These are phyloP conservation scores for Eleutherodactylus coqui DNA, from an alignment of 2,797 vertebrate genomes.

Conservation along the genomic window DNA sequence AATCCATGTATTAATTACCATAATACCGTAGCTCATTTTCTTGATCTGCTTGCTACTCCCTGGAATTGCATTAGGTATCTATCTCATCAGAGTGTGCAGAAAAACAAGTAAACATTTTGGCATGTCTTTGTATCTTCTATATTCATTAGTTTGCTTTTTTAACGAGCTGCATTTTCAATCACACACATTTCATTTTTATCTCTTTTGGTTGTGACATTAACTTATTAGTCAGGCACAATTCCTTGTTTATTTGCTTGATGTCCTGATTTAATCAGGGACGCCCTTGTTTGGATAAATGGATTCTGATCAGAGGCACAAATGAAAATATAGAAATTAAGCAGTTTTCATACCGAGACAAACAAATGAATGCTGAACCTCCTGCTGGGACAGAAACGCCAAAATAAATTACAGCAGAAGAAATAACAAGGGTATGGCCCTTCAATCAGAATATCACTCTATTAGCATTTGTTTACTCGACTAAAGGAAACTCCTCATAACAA, in stretches of 20 bases:
- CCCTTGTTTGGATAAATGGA: conserved; percentile 55
- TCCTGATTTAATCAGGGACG: conserved; percentile 59
- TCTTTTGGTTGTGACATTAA: conserved; percentile 56
- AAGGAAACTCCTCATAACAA: neutral
- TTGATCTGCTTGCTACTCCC: conserved; percentile 3
- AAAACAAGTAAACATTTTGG: conserved; percentile 48
- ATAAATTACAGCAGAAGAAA: conserved; percentile 39
- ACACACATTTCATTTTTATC: conserved; percentile 60
- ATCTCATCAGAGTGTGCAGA: conserved; percentile 44
- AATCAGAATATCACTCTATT: neutral
- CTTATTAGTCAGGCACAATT: conserved; percentile 60
- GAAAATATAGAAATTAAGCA: conserved; percentile 30
- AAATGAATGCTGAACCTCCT: conserved; percentile 53
- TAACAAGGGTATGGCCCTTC: conserved; percentile 14
- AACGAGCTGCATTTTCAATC: conserved; percentile 50
- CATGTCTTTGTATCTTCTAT: conserved; percentile 49
- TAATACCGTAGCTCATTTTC: conserved; percentile 9
- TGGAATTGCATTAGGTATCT: conserved; percentile 41
- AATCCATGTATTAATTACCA: conserved; percentile 32
- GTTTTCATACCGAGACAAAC: conserved; percentile 44
- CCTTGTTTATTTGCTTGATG: conserved; percentile 58
- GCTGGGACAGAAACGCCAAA: conserved; percentile 43
- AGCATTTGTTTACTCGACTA: neutral
- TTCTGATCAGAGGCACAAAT: conserved; percentile 49
- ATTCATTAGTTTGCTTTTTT: conserved; percentile 56